phyloP scores from a whole-genome alignment of 2,888 invertebrate genomes.

The Euplagia quadripunctaria region DNA sequence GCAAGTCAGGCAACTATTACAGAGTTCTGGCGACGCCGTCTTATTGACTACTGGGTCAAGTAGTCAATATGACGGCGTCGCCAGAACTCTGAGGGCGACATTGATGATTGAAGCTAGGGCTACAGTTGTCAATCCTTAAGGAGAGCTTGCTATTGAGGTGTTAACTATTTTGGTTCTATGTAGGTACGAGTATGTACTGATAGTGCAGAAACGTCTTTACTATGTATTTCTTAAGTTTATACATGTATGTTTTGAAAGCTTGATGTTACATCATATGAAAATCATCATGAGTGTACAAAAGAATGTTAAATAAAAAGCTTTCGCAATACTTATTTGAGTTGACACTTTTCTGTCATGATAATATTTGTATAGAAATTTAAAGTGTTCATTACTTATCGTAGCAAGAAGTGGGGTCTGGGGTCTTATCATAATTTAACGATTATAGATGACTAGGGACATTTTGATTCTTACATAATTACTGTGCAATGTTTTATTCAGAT shows the following conservation, averaged over 20 bases:
- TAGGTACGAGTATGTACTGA: background rate
- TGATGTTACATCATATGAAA: conserved; percentile 8
- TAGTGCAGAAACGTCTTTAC: background rate
- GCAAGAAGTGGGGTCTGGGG: background rate
- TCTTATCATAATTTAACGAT: background rate
- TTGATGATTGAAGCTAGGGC: no score
- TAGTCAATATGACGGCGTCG: no score
- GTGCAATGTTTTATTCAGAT: background rate
- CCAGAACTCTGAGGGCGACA: no score
- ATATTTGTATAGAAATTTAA: conserved; percentile 15
- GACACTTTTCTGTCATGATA: conserved; percentile 34
- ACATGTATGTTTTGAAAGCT: conserved; percentile 5
- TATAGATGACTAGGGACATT: background rate
- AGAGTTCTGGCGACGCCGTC: no score
- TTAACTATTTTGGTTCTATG: no score
- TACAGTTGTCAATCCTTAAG: no score
- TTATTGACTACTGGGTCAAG: no score
- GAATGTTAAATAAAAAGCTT: background rate
- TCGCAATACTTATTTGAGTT: conserved; percentile 30
- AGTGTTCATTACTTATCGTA: conserved; percentile 13
- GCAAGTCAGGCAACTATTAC: no score
- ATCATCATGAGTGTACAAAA: conserved; percentile 11
- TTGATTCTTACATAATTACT: background rate
- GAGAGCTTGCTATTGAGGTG: no score
- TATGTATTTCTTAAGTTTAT: background rate